phyloP scores from a whole-genome alignment of 2,888 invertebrate species.

The Hemaris fuciformis region DNA sequence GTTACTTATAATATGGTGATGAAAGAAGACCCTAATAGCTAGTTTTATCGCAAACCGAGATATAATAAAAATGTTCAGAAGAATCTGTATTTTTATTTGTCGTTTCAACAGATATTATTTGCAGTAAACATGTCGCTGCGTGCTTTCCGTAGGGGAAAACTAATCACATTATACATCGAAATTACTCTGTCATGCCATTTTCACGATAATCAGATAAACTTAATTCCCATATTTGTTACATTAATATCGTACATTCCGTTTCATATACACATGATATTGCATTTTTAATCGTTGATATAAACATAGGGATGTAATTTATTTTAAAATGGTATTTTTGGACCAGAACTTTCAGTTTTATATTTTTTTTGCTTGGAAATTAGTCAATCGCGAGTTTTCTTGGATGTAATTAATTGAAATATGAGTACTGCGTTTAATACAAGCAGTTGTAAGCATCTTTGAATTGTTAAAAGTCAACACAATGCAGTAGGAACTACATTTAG shows the following conservation, averaged over 20 bases:
- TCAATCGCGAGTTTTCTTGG: too few species aligned
- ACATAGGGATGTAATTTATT: too few species aligned
- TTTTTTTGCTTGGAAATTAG: too few species aligned
- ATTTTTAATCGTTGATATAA: not conserved
- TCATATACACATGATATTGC: not conserved
- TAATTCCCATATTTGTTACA: conserved; percentile 39
- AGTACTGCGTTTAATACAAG: too few species aligned
- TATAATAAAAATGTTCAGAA: not conserved
- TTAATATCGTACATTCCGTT: conserved; percentile 24
- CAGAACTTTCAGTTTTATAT: too few species aligned
- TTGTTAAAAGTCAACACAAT: too few species aligned
- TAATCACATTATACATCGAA: conserved; percentile 38
- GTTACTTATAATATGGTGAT: not conserved
- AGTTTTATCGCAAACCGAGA: not conserved
- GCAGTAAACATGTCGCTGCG: conserved; percentile 25
- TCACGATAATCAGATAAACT: conserved; percentile 39
- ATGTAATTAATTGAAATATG: too few species aligned
- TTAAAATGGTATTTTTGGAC: too few species aligned
- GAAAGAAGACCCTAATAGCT: not conserved
- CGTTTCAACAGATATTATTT: not conserved
- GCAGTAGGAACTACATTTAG: too few species aligned
- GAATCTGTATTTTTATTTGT: not conserved
- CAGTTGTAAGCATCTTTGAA: too few species aligned
- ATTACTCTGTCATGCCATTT: conserved; percentile 29
- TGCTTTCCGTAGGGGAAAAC: conserved; percentile 28